Percentiles rank a stretch among this genome's conserved stretches.
Conservation (phyloP, 2,113 vertebrate species). For the Thalassarche chlororhynchos region DNA sequence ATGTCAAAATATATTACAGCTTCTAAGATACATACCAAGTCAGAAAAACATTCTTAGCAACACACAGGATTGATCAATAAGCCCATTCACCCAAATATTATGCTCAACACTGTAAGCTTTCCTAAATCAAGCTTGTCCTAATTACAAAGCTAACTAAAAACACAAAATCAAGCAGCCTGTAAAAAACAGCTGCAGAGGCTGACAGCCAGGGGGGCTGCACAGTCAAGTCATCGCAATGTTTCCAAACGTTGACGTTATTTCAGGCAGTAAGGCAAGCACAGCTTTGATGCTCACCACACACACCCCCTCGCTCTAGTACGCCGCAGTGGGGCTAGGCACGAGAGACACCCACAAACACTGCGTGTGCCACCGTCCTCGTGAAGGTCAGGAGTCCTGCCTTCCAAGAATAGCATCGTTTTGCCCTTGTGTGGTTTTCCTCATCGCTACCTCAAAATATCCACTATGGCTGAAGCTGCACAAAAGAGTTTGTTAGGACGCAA, state of each 20-base stretch:
- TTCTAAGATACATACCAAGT: not conserved
- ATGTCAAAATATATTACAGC: not conserved
- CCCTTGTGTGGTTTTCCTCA: not conserved
- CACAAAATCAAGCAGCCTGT: not conserved
- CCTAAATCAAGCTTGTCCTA: not conserved
- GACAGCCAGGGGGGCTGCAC: not conserved
- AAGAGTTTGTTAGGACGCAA: accelerated
- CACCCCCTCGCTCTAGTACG: accelerated
- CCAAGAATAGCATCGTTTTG: accelerated
- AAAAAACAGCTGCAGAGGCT: not conserved
- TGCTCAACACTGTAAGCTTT: not conserved
- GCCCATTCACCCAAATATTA: conserved; percentile 35
- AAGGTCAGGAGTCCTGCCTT: not conserved
- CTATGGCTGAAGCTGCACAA: accelerated
- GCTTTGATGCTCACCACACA: not conserved
- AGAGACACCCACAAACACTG: accelerated
- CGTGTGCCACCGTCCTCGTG: accelerated
- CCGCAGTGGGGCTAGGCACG: accelerated
- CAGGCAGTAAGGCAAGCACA: not conserved
- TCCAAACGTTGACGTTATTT: accelerated
- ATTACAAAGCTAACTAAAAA: not conserved
- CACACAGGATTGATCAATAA: not conserved
- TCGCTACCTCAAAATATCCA: accelerated
- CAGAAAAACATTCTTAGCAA: not conserved
- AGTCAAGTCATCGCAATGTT: accelerated